Conservation (phyloP, 1,140 invertebrate species). For the Pissodes strobi region DNA sequence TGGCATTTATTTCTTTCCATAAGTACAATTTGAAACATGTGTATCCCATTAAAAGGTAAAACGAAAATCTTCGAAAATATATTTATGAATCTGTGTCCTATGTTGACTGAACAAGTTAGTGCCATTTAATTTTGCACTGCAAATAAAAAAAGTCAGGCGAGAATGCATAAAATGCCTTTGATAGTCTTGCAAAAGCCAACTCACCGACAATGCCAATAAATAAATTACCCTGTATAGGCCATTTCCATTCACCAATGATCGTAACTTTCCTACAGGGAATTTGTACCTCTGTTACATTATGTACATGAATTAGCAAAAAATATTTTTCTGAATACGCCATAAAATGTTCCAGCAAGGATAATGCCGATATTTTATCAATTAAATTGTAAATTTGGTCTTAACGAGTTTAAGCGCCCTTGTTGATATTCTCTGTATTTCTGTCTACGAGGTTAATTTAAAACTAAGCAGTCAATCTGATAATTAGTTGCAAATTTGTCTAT, state of each 20-base stretch:
- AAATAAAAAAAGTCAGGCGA: constrained; percentile 26
- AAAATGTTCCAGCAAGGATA: constrained; percentile 13
- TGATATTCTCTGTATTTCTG: too few species aligned
- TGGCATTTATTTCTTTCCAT: too few species aligned
- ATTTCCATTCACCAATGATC: constrained; percentile 28
- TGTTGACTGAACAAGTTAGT: background rate
- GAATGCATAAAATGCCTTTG: constrained; percentile 39
- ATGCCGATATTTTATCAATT: constrained; percentile 26
- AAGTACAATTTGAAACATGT: too few species aligned
- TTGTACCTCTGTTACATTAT: constrained; percentile 31
- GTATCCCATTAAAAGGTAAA: too few species aligned
- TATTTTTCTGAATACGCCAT: constrained; percentile 11
- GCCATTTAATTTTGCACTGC: constrained; percentile 9
- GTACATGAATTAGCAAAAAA: constrained; percentile 18
- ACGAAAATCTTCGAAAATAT: too few species aligned
- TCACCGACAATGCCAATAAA: constrained; percentile 35
- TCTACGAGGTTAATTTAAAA: too few species aligned
- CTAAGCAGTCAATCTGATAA: too few species aligned
- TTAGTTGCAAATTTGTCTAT: too few species aligned
- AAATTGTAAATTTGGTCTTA: constrained; percentile 17
- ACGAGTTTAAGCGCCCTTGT: constrained; percentile 4
- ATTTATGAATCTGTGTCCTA: too few species aligned
- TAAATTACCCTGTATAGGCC: constrained; percentile 34
- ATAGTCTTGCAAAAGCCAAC: constrained; percentile 35
- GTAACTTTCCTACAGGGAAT: constrained; percentile 35